phyloP scores from a whole-genome alignment of 2,888 invertebrate species.

The Cheilosia soror region DNA sequence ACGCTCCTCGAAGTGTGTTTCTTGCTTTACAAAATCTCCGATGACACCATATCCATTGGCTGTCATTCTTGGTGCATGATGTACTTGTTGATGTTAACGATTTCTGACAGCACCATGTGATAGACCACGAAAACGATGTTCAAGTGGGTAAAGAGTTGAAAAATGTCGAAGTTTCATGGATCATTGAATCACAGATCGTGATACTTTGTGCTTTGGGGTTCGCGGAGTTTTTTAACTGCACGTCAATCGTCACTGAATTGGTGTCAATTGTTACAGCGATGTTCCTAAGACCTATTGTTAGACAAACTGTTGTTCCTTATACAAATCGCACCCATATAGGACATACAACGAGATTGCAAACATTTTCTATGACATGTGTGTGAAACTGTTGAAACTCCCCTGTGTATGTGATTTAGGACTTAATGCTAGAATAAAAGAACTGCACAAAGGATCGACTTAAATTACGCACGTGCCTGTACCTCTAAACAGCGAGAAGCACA shows the following conservation, averaged over 20 bases:
- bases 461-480: conserved; percentile 26
- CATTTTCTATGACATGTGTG: conserved; percentile 21
- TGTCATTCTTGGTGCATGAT: conserved; percentile 63
- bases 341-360: not conserved
- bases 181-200: conserved; percentile 64
- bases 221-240: not conserved
- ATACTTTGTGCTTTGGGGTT: conserved; percentile 30
- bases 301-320: not conserved
- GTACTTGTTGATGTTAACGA: conserved; percentile 60
- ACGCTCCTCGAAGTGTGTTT: conserved; percentile 28
- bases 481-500: not conserved
- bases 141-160: conserved; percentile 70
- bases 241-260: not conserved
- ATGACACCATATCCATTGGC: conserved; percentile 71
- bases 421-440: conserved; percentile 1
- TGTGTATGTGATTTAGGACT: not conserved
- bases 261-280: too few relatives aligned
- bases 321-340: not conserved
- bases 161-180: conserved; percentile 52
- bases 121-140: conserved; percentile 50
- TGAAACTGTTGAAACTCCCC: conserved; percentile 6
- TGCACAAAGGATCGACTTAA: conserved; percentile 8
- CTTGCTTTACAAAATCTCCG: conserved; percentile 38
- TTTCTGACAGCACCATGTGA: conserved; percentile 62
- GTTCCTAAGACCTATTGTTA: not conserved